Evolutionary conservation across 2,797 vertebrate species (phyloP).

Genomic region (Enteromius mattozi): DNA sequence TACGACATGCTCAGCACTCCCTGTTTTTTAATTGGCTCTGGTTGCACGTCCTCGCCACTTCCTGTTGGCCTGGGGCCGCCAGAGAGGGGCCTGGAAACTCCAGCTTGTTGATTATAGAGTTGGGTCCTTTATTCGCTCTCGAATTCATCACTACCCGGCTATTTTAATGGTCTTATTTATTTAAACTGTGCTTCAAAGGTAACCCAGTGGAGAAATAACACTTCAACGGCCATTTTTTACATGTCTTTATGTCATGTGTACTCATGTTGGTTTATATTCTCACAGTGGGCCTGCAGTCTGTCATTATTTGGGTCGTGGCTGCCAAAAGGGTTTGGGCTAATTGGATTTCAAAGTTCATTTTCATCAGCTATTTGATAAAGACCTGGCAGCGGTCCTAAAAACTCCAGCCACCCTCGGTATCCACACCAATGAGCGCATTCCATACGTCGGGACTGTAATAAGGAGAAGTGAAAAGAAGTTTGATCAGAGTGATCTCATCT

Average conservation of each 20-base stretch:
- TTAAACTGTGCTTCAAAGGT: slow-evolving; percentile 54
- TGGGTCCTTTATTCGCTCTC: slow-evolving; percentile 50
- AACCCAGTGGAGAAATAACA: slow-evolving; percentile 43
- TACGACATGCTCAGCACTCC: slow-evolving; percentile 64
- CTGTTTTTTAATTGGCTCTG: slow-evolving; percentile 65
- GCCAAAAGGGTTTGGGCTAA: slow-evolving; percentile 67
- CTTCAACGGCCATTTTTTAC: slow-evolving; percentile 32
- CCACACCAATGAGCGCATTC: slow-evolving; percentile 48
- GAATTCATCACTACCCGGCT: slow-evolving; percentile 62
- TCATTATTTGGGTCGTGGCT: slow-evolving; percentile 70
- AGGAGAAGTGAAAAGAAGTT: slow-evolving; percentile 5
- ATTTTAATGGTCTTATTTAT: slow-evolving; percentile 66
- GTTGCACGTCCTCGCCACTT: slow-evolving; percentile 67
- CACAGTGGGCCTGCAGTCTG: slow-evolving; percentile 67
- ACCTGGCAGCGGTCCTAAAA: slow-evolving; percentile 43
- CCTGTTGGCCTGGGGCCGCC: slow-evolving; percentile 63
- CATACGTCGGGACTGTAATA: slow-evolving; percentile 38
- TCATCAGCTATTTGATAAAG: slow-evolving; percentile 59
- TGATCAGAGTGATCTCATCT: slow-evolving; percentile 49
- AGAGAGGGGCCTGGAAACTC: slow-evolving; percentile 56
- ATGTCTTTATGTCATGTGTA: slow-evolving; percentile 46
- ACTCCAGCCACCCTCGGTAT: slow-evolving; percentile 41
- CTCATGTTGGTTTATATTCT: slow-evolving; percentile 49
- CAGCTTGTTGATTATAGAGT: slow-evolving; percentile 66
- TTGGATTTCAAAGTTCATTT: slow-evolving; percentile 66